phyloP scores from a whole-genome alignment of 2,113 vertebrate species.

The Taxidea taxus region DNA sequence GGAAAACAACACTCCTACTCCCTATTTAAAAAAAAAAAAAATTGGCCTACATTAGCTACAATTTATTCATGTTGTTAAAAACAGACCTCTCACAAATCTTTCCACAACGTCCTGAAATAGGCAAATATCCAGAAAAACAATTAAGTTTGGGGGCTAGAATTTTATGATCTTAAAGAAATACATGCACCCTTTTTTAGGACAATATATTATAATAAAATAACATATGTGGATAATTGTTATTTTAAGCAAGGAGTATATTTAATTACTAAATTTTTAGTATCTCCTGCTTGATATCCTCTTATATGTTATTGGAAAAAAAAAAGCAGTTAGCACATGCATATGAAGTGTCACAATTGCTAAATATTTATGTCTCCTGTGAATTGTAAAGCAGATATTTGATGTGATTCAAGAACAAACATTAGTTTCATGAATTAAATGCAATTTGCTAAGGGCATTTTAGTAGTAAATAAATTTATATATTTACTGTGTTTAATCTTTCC shows the following conservation, averaged over 20 bases:
- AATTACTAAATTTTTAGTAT: not conserved
- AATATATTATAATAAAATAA: not conserved
- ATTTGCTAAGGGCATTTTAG: conserved; percentile 8
- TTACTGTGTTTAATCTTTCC: conserved; percentile 1
- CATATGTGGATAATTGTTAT: not conserved
- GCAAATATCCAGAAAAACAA: not conserved
- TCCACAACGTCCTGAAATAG: not conserved
- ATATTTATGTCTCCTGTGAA: not conserved
- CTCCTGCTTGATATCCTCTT: not conserved
- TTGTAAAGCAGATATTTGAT: not conserved
- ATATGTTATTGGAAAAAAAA: not conserved
- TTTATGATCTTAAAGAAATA: not conserved
- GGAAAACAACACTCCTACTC: not conserved
- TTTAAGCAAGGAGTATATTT: not conserved
- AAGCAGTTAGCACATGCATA: not conserved
- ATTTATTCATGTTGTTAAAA: not conserved
- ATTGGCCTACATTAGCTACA: not conserved
- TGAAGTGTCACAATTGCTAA: not conserved
- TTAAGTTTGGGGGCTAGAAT: fast-evolving
- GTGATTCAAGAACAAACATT: not conserved
- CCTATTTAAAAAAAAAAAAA: no score
- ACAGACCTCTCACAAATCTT: not conserved
- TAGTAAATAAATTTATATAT: conserved; percentile 54
- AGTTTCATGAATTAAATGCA: not conserved
- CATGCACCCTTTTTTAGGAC: not conserved